Evolutionary conservation across 37 sponge, comb jelly and placozoan genomes (phyloP).

Genomic region (Chondrilla cf. caribensis): DNA sequence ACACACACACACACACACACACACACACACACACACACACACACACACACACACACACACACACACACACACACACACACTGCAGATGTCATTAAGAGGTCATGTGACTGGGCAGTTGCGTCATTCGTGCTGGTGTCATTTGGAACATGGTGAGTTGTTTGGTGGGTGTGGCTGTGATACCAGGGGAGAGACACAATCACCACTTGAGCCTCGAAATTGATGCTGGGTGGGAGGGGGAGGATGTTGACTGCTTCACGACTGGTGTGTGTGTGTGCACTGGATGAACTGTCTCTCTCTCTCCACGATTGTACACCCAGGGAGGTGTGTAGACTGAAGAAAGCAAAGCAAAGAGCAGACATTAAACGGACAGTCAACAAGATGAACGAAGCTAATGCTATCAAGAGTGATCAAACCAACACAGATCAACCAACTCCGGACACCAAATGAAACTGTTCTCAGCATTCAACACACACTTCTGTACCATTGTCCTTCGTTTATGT

Average conservation of each 20-base stretch:
- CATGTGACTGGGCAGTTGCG: conserved; percentile 73
- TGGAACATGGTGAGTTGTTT: conserved; percentile 62
- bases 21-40: background rate
- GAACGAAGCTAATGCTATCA: conserved; percentile 7
- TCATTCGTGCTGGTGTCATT: conserved; percentile 47
- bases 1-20: background rate
- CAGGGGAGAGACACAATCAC: too few species aligned
- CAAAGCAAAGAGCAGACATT: conserved; percentile 44
- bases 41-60: background rate
- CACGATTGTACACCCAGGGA: conserved; percentile 55
- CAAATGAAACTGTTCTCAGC: background rate
- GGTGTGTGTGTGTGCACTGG: too few species aligned
- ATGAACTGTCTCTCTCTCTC: too few species aligned
- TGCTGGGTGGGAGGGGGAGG: too few species aligned
- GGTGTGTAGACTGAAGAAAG: conserved; percentile 34
- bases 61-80: background rate
- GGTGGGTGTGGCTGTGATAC: too few species aligned
- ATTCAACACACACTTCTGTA: too few species aligned
- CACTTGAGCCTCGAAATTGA: too few species aligned
- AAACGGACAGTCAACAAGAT: conserved; percentile 44
- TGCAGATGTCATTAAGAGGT: conserved; percentile 60
- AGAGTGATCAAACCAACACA: background rate
- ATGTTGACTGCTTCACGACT: too few species aligned
- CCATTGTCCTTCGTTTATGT: too few species aligned
- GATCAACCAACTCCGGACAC: background rate